Base-by-base conservation (phyloP, 2,797 vertebrate genomes). In the Notoglanidium macrostoma region DNA sequence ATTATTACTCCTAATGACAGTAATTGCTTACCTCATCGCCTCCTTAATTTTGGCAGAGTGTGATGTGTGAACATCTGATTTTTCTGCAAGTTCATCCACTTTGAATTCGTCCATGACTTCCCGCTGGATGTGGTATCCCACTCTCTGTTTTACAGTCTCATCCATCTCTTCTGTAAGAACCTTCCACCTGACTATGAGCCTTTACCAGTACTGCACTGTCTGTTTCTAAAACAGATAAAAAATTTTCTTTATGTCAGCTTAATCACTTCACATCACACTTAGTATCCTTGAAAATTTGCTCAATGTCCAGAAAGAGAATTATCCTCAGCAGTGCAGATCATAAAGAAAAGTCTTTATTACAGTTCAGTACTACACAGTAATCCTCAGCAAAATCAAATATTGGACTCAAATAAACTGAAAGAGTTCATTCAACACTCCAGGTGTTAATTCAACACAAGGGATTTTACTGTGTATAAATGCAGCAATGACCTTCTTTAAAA, bases 21-120 rank as follows among this genome's bases (percentile, higher is more conserved):
- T 14, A 0, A 57, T 63, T 26, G 55, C 76, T 83, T 84, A 92
- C 92, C 91, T 91, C 35, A 91, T 49, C 11, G 95, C 94, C n/a
- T 92, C 89, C 90, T 91, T 94, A 72, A 96, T 3, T 78, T 93
- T 95, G 29, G 94, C 89, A 3, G 21, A 10, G 9, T 94, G 12
- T 67, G 95, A 83, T 21, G 90, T 54, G 55, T 91, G 92, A 29
- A 85, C 63, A 9, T 92, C 61, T 0, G 89, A 91, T 85, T 93
- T 95, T 83, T 93, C 88, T 6, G 92, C 95, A 70, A 95, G 44
- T 49, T 92, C 86, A 15, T 96, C 95, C 87, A 96, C 89, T 0
- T 55, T 59, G 6, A 19, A 89, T 91, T 96, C 95, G 65, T 96
- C 93, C 92, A 96, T 91, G 80, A 96, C 83, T 0, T 94, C 89